Evolutionary conservation across 1,140 invertebrate species (phyloP).

Genomic region (Ostrea denselamellosa): DNA sequence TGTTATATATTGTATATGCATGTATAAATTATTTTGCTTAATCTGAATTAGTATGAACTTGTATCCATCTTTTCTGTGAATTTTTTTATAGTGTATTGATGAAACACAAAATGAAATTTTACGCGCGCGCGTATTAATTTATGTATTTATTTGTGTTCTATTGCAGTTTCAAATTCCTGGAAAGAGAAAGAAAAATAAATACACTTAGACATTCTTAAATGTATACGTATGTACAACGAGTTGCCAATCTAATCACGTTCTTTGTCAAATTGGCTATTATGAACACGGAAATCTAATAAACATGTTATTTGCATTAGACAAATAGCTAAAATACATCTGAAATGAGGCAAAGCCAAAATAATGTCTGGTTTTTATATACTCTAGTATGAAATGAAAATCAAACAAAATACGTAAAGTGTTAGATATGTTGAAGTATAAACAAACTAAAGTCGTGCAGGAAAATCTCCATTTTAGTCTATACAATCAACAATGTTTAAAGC

Average conservation of each 20-base stretch:
- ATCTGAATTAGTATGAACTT: too few relatives aligned
- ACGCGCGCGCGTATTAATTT: too few relatives aligned
- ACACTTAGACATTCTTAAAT: too few relatives aligned
- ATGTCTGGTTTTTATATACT: not conserved
- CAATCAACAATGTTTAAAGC: not conserved
- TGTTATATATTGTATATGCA: too few relatives aligned
- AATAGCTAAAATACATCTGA: not conserved
- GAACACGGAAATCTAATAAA: slow-evolving; percentile 1
- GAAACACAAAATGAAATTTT: too few relatives aligned
- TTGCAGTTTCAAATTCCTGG: too few relatives aligned
- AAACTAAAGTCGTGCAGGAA: not conserved
- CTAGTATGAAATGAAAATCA: not conserved
- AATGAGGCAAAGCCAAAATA: not conserved
- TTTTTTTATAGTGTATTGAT: too few relatives aligned
- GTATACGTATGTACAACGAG: not conserved
- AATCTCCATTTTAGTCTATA: too few relatives aligned
- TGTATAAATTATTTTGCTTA: too few relatives aligned
- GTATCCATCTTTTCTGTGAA: too few relatives aligned
- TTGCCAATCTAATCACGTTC: not conserved
- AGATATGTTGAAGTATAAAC: not conserved
- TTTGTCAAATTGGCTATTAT: slow-evolving; percentile 14
- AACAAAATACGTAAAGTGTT: not conserved
- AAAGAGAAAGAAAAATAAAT: too few relatives aligned
- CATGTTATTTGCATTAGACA: slow-evolving; percentile 28
- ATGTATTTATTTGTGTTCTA: too few relatives aligned